Evolutionary conservation across 2,113 vertebrate species (phyloP), one percentile per base, ranked within the genome.

Genomic region (Dryoscopus gambensis): DNA sequence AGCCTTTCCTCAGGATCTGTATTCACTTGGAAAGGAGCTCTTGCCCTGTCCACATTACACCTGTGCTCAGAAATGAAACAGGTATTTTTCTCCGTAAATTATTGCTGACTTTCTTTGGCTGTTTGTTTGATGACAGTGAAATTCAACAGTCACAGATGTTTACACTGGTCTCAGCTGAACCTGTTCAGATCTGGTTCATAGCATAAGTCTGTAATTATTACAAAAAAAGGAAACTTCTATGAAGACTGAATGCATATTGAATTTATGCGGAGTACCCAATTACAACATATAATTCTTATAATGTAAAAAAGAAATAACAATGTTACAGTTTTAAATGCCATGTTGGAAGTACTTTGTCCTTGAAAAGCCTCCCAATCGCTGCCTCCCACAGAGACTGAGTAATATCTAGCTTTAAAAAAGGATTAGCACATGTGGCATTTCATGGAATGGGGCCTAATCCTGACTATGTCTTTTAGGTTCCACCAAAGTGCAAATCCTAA

Each of bases 381-480:
- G 42, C 77, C 68, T 94, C 76, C 85, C 55, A 74, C 69, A 47
- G 90, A 83, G 37, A 18, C 75, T 47, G 78, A 67, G 55, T 83
- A 90, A 94, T 85, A 84, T 46, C 71, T 52, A 28, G 78, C 59
- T 96, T 93, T 93, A 64, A 77, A 86, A 94, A 90, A 83, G 56
- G 71, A 90, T 91, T 74, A 77, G 52, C 44, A 42, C 82, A 77
- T 86, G 75, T 75, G 75, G 65, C 47, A 24, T 87, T 91, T 83
- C 75, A 85, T 87, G 28, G 78, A 87, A 69, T 39, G 30, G 42
- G 67, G 33, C 50, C 71, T 73, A 67, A 92, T 74, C 63, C 79
- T 75, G 87, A 35, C 59, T 91, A 42, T 33, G 67, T 60, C 50
- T 91, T 90, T 31, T 14, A 46, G 35, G 4, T 73, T 93, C 31